phyloP scores from a whole-genome alignment of 2,888 invertebrate genomes.

The Polyommatus icarus region DNA sequence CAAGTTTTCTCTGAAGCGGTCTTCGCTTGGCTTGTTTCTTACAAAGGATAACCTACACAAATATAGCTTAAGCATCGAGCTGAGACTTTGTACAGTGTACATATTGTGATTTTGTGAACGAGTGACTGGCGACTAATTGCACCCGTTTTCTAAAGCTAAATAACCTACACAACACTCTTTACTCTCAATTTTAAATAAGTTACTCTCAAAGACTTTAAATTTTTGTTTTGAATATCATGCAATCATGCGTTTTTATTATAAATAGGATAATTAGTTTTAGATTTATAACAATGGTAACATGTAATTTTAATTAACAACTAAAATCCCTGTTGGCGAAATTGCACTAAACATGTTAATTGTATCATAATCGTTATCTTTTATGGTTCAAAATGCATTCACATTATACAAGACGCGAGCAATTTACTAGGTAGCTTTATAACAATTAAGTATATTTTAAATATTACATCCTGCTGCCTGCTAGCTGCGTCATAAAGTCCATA shows the following conservation, averaged over 20 bases:
- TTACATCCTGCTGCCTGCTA: not conserved
- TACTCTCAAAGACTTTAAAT: too few relatives aligned
- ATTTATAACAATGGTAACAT: too few relatives aligned
- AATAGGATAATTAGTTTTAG: not conserved
- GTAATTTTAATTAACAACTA: not conserved
- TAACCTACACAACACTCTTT: not conserved
- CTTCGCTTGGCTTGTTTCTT: conserved; percentile 26
- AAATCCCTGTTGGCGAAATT: not conserved
- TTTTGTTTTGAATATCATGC: too few relatives aligned
- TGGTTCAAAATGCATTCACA: too few relatives aligned
- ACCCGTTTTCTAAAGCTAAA: not conserved
- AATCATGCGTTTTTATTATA: not conserved
- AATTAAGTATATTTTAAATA: not conserved
- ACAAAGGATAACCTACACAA: conserved; percentile 29
- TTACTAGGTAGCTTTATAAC: not conserved
- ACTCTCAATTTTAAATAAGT: not conserved
- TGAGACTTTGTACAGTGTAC: not conserved
- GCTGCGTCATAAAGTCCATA: not conserved
- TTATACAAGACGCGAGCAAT: not conserved
- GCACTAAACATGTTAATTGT: too few relatives aligned
- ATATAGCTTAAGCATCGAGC: conserved; percentile 16
- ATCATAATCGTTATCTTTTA: too few relatives aligned
- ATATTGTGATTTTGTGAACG: not conserved
- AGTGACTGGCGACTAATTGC: not conserved
- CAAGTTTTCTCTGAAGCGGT: conserved; percentile 3